Evolutionary conservation across 2,797 vertebrate genomes (phyloP).

Genomic region (Sciurus vulgaris): DNA sequence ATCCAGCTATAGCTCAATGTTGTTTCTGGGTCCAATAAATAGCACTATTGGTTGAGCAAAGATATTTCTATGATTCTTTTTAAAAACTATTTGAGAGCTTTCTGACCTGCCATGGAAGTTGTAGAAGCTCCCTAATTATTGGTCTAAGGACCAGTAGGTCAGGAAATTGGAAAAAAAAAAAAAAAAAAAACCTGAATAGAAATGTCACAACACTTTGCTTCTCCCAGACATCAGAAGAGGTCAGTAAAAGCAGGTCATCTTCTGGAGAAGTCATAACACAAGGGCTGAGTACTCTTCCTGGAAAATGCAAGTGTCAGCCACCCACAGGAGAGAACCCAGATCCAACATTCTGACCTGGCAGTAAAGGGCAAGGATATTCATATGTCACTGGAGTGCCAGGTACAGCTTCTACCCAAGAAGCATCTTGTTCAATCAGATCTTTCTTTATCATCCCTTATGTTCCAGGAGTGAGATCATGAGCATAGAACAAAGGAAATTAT

Average conservation of each 20-base stretch:
- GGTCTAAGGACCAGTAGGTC: constrained; percentile 19
- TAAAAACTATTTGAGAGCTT: constrained; percentile 34
- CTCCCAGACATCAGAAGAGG: constrained; percentile 38
- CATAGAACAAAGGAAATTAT: constrained; percentile 84
- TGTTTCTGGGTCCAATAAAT: constrained; percentile 29
- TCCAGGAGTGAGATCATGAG: constrained; percentile 61
- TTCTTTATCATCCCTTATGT: constrained; percentile 68
- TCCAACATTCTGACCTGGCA: background rate
- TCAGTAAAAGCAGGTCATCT: constrained; percentile 18
- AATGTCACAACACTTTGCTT: constrained; percentile 41
- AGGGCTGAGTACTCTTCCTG: constrained; percentile 24
- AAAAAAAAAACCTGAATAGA: background rate
- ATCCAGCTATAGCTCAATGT: background rate
- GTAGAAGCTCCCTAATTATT: constrained; percentile 42
- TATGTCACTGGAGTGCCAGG: background rate
- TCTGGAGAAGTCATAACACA: background rate
- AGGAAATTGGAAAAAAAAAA: background rate
- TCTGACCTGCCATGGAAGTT: background rate
- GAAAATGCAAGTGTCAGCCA: constrained; percentile 64
- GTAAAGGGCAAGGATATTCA: constrained; percentile 51
- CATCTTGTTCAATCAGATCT: constrained; percentile 69
- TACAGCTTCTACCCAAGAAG: background rate
- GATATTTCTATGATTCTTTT: constrained; percentile 23
- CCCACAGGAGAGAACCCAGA: background rate
- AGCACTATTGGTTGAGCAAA: background rate